Evolutionary conservation across 2,888 invertebrate species (phyloP).

Genomic region (Boloria selene): DNA sequence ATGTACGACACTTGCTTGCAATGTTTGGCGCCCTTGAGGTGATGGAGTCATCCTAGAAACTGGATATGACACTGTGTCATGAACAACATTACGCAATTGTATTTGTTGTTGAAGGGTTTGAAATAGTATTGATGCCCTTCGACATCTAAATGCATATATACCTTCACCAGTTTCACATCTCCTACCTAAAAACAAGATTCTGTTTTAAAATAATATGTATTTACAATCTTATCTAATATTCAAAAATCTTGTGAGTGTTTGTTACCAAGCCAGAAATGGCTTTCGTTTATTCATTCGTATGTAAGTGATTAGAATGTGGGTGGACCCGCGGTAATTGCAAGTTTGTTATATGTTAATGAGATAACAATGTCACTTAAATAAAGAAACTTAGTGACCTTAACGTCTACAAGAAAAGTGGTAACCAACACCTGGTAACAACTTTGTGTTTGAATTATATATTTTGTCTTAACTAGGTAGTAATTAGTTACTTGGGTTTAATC

Average conservation of each 20-base stretch:
- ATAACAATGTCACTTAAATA: background rate
- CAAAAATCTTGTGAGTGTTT: too few relatives aligned
- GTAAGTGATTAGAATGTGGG: too few relatives aligned
- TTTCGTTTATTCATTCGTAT: too few relatives aligned
- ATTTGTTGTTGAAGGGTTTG: slow-evolving; percentile 93
- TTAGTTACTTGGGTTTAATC: too few relatives aligned
- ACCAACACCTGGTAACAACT: too few relatives aligned
- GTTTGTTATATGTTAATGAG: background rate
- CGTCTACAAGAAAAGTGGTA: too few relatives aligned
- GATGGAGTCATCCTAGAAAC: slow-evolving; percentile 66
- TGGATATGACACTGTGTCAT: slow-evolving; percentile 66
- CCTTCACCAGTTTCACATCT: slow-evolving; percentile 95
- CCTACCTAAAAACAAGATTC: slow-evolving; percentile 80
- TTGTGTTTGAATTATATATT: too few relatives aligned
- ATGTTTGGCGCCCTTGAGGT: slow-evolving; percentile 66
- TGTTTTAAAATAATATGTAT: too few relatives aligned
- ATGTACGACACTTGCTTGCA: slow-evolving; percentile 72
- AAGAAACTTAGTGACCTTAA: background rate
- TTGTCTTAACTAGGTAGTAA: too few relatives aligned
- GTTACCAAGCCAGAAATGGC: too few relatives aligned
- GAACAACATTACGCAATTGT: slow-evolving; percentile 83
- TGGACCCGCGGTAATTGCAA: too few relatives aligned
- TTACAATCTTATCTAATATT: too few relatives aligned
- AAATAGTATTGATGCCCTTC: slow-evolving; percentile 93
- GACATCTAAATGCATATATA: slow-evolving; percentile 96